These are phyloP conservation scores for Patella caerulea DNA, from an alignment of 2,888 invertebrate genomes.

Conservation along the genomic window DNA sequence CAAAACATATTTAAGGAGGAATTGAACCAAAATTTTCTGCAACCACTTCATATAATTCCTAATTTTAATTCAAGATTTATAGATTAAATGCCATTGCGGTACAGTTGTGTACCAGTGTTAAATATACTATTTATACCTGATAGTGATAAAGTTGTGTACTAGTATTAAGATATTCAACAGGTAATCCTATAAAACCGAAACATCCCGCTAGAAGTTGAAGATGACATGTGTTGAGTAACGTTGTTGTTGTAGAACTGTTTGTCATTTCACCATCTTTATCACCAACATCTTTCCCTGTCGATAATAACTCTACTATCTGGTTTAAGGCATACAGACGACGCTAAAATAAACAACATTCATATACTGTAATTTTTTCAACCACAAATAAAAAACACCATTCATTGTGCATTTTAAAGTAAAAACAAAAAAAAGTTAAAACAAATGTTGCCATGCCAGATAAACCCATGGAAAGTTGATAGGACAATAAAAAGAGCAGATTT, in stretches of 20 bases:
- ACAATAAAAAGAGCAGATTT: too few relatives aligned
- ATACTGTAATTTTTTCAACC: too few relatives aligned
- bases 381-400: too few relatives aligned
- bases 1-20: too few relatives aligned
- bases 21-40: too few relatives aligned
- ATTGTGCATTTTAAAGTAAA: too few relatives aligned
- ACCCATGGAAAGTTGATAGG: too few relatives aligned
- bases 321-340: constrained; percentile 71
- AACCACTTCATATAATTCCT: too few relatives aligned
- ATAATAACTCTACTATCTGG: constrained; percentile 70
- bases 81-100: constrained; percentile 32
- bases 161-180: constrained; percentile 39
- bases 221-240: constrained; percentile 71
- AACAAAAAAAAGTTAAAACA: too few relatives aligned
- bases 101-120: constrained; percentile 70
- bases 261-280: constrained; percentile 22
- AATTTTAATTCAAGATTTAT: too few relatives aligned
- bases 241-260: constrained; percentile 49
- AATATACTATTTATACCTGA: not conserved
- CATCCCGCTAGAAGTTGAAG: constrained; percentile 76
- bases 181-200: constrained; percentile 72
- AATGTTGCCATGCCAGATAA: too few relatives aligned
- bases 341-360: constrained; percentile 52
- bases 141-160: constrained; percentile 70
- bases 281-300: constrained; percentile 60